Evolutionary conservation across 1,140 invertebrate genomes (phyloP).

Genomic region (Pseudomyrmex sp.): DNA sequence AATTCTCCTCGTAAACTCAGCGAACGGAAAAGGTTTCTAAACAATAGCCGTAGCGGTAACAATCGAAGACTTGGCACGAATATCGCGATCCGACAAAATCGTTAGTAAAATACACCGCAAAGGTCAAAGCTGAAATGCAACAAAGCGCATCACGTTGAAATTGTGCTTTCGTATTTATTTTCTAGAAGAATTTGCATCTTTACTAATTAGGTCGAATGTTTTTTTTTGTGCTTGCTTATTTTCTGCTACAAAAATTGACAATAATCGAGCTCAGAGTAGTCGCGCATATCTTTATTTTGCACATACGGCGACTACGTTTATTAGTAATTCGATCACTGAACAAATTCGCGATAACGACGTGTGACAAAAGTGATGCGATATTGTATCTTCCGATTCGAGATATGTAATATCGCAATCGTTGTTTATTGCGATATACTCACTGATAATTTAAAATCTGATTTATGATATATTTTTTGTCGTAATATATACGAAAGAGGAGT

Average conservation of each 20-base stretch:
- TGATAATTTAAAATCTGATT: no score
- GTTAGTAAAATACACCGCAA: no score
- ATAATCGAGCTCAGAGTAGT: neutral
- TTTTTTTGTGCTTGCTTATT: neutral
- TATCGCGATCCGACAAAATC: neutral
- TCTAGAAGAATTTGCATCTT: neutral
- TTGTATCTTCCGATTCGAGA: conserved; percentile 1
- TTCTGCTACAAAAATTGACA: neutral
- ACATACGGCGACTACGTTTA: neutral
- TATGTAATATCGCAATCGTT: no score
- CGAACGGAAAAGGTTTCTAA: conserved; percentile 2
- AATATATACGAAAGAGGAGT: neutral
- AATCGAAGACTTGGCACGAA: neutral
- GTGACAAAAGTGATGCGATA: neutral
- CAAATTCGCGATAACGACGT: conserved; percentile 2
- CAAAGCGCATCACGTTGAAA: no score
- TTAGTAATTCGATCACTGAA: neutral
- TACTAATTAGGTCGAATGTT: neutral
- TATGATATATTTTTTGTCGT: no score
- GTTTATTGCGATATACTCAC: no score
- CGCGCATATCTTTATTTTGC: neutral
- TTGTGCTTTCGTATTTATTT: neutral
- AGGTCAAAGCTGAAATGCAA: neutral
- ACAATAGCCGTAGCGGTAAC: neutral
- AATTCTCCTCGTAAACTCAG: neutral